Evolutionary conservation across 2,797 vertebrate species (phyloP), one percentile per base, ranked within the genome.

Genomic region (Staurois parvus): DNA sequence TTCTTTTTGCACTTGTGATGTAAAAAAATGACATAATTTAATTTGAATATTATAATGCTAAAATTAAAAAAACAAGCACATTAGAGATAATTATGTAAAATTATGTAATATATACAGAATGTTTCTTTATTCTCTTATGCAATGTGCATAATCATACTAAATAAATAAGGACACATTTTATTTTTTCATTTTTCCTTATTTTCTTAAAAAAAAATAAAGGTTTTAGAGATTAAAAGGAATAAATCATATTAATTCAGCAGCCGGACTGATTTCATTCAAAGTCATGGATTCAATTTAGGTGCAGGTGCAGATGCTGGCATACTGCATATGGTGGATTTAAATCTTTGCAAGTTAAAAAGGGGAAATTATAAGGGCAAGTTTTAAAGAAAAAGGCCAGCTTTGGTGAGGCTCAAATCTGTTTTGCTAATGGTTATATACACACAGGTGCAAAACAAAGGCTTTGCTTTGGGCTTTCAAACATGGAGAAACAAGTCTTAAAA

Each of bases 361-460:
- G 81, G 85, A 87, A 87, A 87, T 87, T 56, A 79, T 79, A 75
- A 74, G 81, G 81, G 85, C 85, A 87, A 62, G 12, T 79, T 83
- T 79, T 87, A 87, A 87, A 87, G 70, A 76, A 79, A 87, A 70
- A 83, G 81, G 85, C 81, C 85, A 87, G 76, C 76, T 79, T 87
- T 87, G 85, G 80, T 78, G 85, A 59, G 28, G 78, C 69, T 73
- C 59, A 86, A 72, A 86, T 78, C 80, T 83, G 76, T 83, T 87
- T 83, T 74, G 59, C 81, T 82, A 83, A 79, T 79, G 42, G 70
- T 67, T 83, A 67, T 64, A 74, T 83, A 83, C 76, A 87, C 85
- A 83, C 85, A 87, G 85, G 85, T 87, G 85, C 85, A 79, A 87
- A 74, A 83, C 85, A 87, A 84, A 87, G 70, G 69, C 40, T 74